Evolutionary conservation across 2,888 invertebrate genomes (phyloP), one percentile per base, ranked within the genome.

Genomic region (Macrosiphum euphorbiae): DNA sequence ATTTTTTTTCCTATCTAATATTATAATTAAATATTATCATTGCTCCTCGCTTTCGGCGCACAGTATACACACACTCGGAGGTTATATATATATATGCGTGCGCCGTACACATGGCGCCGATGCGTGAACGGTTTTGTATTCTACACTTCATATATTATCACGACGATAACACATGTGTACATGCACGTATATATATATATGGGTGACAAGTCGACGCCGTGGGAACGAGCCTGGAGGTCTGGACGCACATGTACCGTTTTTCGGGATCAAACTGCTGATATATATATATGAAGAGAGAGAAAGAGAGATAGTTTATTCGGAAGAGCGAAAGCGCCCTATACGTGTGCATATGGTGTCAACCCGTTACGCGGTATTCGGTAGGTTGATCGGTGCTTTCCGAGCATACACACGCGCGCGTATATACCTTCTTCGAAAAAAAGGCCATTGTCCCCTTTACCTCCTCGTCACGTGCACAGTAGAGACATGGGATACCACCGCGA

Each of bases 171-270:
- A 88, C 92, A 88, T 88, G 87, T 92, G 92, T 55, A 78, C 47
- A 86, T 55, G 16, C 41, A 86, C 44, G 3, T 55, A 55, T 55
- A 55, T 58, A 92, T 88, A 88, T 52, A 52, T 88, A 55, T 94
- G 94, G 94, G 94, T 94, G 94, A 94, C 94, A 94, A 94, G 94
- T 94, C 55, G 85, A 93, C 50, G 90, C 50, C 94, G 94, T 94
- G 94, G 94, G 94, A 94, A 94, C 94, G n/a, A 94, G 94, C 94
- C 94, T 90, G 94, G 94, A 86, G 90, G 94, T 94, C 94, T 94
- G 90, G 85, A 44, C 61, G 86, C 94, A 94, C 90, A 94, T 90
- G 90, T 94, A 78, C 88, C 87, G 61, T 92, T 92, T 92, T 92
- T 92, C 86, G 61, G 58, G 47, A 92, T 55, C 92, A 47, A 92